Evolutionary conservation across 2,113 vertebrate genomes (phyloP).

Genomic region (Channa argus): DNA sequence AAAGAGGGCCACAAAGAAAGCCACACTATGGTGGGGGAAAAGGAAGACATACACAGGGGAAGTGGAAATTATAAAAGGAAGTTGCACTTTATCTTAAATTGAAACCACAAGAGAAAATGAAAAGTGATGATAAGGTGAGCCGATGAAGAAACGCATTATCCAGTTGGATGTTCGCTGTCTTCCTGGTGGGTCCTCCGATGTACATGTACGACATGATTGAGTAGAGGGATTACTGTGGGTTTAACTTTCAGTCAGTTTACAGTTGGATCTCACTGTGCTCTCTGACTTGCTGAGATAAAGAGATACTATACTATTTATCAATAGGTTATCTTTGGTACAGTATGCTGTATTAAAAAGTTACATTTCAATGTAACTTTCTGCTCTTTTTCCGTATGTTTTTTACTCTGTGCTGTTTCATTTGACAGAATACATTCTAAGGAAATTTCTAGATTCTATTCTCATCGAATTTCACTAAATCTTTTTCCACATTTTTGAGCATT

Average conservation of each 20-base stretch:
- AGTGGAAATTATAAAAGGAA: too few relatives aligned
- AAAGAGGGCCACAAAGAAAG: too few relatives aligned
- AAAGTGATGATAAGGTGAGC: too few relatives aligned
- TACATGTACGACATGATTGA: not conserved
- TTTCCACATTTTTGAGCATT: not conserved
- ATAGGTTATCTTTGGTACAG: not conserved
- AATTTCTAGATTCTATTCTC: not conserved
- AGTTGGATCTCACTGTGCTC: conserved; percentile 11
- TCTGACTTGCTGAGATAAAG: conserved; percentile 1
- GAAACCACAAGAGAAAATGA: too few relatives aligned
- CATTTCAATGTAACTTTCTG: not conserved
- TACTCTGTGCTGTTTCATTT: not conserved
- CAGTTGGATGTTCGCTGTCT: not conserved
- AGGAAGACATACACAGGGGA: too few relatives aligned
- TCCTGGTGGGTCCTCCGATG: not conserved
- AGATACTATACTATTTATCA: not conserved
- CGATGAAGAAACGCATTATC: too few relatives aligned
- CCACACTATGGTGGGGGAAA: too few relatives aligned
- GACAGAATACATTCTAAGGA: not conserved
- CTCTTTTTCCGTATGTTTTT: not conserved
- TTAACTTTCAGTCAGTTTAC: not conserved
- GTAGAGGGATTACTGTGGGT: conserved; percentile 2
- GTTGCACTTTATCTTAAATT: too few relatives aligned
- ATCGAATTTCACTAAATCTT: not conserved
- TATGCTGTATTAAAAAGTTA: not conserved